Base-by-base conservation (phyloP, 2,888 invertebrate genomes). In the Synanthedon tipuliformis region DNA sequence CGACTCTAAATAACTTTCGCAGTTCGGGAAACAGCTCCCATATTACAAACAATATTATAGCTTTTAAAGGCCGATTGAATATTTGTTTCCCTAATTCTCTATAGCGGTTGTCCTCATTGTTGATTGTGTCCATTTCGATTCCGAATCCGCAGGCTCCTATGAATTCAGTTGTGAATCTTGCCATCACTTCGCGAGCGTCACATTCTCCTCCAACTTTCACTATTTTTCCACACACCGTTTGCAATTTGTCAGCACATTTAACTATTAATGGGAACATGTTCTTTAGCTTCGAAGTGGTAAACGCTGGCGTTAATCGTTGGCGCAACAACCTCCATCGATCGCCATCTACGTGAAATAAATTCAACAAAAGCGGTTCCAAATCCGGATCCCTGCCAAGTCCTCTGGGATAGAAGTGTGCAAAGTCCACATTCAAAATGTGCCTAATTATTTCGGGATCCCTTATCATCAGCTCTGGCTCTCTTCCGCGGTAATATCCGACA, bases 181-280 rank as follows among this genome's bases (percentile, higher is more conserved):
- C 74, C 74, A 78, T 77, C 7, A 78, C 59, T 0, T 72, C 76
- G 0, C 63, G 59, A 1, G 62, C 61, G 18, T 71, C 58, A 8
- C 70, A 65, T 0, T 58, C 62, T 8, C 70, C 74, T 1, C 73
- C 68, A 4, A 50, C 55, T 1, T 56, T 54, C 1, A 62, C 57
- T 4, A 65, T 62, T 3, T 55, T 52, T 3, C 49, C 53, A 0
- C 53, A 55, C 12, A 69, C 57, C 0, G 23, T 50, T 15, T 74
- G 65, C 40, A 81, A 56, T 55, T 76, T 81, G 51, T 76, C 72
- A 0, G 84, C 73, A 52, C 81, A 75, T 12, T 73, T 64, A 18
- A 78, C 66, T 2, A 84, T 66, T 18, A 84, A 60, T 2, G 83
- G 84, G 51, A 80, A 84, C 84, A 83, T 84, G 3, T 63, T 71